Evolutionary conservation across 1,140 invertebrate species (phyloP), one percentile per base, ranked within the genome.

Genomic region (Andrena cerasifolii): DNA sequence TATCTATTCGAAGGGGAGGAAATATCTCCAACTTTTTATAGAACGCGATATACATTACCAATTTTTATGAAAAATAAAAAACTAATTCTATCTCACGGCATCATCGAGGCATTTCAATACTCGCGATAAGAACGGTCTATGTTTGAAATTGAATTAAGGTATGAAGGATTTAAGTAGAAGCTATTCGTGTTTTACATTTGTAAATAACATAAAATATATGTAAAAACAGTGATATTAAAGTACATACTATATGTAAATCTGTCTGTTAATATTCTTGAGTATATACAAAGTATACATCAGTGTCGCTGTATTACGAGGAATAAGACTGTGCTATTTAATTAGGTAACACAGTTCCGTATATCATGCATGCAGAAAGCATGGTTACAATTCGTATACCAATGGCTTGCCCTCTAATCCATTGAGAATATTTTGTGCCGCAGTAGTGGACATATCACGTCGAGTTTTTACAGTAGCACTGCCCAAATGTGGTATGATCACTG

Each of bases 401-500:
- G 94, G 92, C 84, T 95, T 93, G n/a, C 94, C 95, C 43, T 94
- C 94, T 2, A 98, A 92, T 3, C 93, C 96, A 87, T 96, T 95
- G 12, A 98, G 83, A 65, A 98, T 95, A 89, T 99, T 98, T 78
- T 95, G 92, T 0, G 96, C 96, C 8, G 97, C 95, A 54, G 97
- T 87, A 21, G 93, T 90, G 4, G 96, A 95, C 98, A 99, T 99
- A 31, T 94, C 94, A 58, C 93, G 94, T 71, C 97, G 94, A 0
- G 97, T 97, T 71, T 95, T 94, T 14, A 94, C 84, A 0, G 97
- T 97, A 26, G 97, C 97, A 87, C 96, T 98, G 26, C 97, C 98
- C 87, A 99, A 92, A 90, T 99, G 98, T 1, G 98, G 98, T 3
- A 97, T 80, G 7, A 98, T 90, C 72, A 96, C 96, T 97, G 89